Conservation (phyloP, 2,888 invertebrate genomes). For the Eulithis testata region DNA sequence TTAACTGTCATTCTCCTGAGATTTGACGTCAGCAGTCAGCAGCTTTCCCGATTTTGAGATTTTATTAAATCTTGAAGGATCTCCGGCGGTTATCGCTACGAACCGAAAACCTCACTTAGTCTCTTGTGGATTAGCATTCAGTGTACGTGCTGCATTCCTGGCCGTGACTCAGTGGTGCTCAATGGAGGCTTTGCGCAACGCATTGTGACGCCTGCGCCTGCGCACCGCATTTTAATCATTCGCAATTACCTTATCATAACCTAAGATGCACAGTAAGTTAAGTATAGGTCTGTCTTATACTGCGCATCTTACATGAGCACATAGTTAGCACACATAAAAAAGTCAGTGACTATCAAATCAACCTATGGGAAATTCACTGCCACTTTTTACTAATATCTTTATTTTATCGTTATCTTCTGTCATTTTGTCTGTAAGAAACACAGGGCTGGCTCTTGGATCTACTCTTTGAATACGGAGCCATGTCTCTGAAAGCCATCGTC, state of each 20-base stretch:
- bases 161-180: constrained; percentile 35
- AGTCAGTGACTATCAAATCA: too few species aligned
- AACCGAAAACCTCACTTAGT: background rate
- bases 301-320: background rate
- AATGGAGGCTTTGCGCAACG: constrained; percentile 32
- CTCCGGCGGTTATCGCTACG: too few species aligned
- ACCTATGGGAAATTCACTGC: too few species aligned
- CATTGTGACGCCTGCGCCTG: constrained; percentile 38
- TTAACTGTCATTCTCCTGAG: too few species aligned
- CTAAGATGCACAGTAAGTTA: constrained; percentile 22
- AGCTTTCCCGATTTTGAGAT: too few species aligned
- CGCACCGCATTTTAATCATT: constrained; percentile 22
- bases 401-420: too few species aligned
- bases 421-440: too few species aligned
- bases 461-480: too few species aligned
- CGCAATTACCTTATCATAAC: constrained; percentile 33
- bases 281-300: constrained; percentile 5
- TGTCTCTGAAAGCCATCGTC: too few species aligned
- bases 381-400: too few species aligned
- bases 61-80: background rate
- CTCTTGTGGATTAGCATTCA: constrained; percentile 41
- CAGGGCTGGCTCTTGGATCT: too few species aligned
- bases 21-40: too few species aligned
- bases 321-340: background rate
- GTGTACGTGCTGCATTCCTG: constrained; percentile 40